phyloP scores from a whole-genome alignment of 2,113 vertebrate genomes.

The Montifringilla adamsi region DNA sequence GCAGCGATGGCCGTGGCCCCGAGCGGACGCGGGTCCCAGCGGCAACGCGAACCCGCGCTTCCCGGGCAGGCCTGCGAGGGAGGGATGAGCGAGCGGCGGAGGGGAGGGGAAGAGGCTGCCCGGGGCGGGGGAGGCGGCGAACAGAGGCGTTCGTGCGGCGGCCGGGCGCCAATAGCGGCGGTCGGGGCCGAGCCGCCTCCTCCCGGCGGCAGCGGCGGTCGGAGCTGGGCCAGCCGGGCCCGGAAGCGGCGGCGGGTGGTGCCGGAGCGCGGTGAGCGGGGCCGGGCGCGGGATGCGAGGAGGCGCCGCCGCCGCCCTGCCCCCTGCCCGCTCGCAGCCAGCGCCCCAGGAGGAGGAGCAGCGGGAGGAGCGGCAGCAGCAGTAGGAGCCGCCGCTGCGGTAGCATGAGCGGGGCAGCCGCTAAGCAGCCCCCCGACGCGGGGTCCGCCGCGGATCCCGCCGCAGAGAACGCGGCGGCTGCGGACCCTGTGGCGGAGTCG shows the following conservation, averaged over 20 bases:
- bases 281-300: slow-evolving; percentile 6
- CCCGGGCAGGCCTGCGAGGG: background rate
- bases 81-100: background rate
- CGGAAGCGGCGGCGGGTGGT: slow-evolving; percentile 37
- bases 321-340: slow-evolving; percentile 9
- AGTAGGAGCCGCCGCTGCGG: background rate
- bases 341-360: background rate
- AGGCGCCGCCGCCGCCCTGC: background rate
- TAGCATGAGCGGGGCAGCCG: slow-evolving; percentile 45
- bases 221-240: background rate
- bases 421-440: background rate
- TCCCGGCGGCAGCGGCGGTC: background rate
- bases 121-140: background rate
- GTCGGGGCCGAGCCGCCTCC: background rate
- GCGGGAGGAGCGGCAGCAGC: background rate
- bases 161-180: background rate
- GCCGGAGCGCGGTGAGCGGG: slow-evolving; percentile 29
- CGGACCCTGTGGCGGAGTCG: slow-evolving; percentile 10
- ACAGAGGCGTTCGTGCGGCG: background rate
- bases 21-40: background rate
- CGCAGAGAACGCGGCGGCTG: background rate
- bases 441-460: background rate
- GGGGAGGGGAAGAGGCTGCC: background rate
- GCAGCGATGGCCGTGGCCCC: background rate
- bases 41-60: background rate